Percentiles rank a stretch among this genome's conserved stretches.
Evolutionary conservation across 2,888 invertebrate genomes (phyloP).

Genomic region (Oxyteleia sp.): DNA sequence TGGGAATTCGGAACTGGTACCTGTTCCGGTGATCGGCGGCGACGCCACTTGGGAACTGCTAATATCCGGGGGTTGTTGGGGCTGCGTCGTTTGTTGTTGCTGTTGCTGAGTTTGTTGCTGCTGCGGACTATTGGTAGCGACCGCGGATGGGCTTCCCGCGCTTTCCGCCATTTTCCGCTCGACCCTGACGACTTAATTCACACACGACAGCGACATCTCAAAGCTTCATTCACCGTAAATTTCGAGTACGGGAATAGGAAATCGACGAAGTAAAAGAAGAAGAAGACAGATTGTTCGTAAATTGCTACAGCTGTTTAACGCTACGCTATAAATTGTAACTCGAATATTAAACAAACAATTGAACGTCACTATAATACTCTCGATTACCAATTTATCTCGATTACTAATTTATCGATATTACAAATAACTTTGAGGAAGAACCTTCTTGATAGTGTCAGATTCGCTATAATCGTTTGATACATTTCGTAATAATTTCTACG

Average conservation of each 20-base stretch:
- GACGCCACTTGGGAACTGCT: conserved; percentile 86
- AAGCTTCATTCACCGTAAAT: conserved; percentile 1
- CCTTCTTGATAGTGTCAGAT: conserved; percentile 5
- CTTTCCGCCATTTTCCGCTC: conserved; percentile 84
- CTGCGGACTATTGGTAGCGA: conserved; percentile 83
- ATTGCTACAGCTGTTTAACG: background rate
- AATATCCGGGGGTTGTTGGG: conserved; percentile 85
- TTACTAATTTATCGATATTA: conserved; percentile 7
- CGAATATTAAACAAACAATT: conserved; percentile 18
- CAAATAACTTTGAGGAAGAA: conserved; percentile 11
- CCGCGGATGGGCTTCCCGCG: conserved; percentile 83
- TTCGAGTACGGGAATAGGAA: conserved; percentile 16
- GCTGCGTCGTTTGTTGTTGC: conserved; percentile 76
- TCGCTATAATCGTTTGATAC: conserved; percentile 31
- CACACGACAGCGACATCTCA: conserved; percentile 59
- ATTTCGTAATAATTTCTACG: conserved; percentile 25
- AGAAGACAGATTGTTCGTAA: conserved; percentile 36
- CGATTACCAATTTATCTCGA: no score
- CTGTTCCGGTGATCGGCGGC: conserved; percentile 87
- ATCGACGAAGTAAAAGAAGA: no score
- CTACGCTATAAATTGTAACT: background rate
- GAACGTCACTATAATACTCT: conserved; percentile 9
- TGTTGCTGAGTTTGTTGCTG: conserved; percentile 81
- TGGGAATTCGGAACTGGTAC: conserved; percentile 79
- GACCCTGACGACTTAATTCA: conserved; percentile 55